Base-by-base conservation (phyloP, 2,888 invertebrate genomes). In the Elegia similella region DNA sequence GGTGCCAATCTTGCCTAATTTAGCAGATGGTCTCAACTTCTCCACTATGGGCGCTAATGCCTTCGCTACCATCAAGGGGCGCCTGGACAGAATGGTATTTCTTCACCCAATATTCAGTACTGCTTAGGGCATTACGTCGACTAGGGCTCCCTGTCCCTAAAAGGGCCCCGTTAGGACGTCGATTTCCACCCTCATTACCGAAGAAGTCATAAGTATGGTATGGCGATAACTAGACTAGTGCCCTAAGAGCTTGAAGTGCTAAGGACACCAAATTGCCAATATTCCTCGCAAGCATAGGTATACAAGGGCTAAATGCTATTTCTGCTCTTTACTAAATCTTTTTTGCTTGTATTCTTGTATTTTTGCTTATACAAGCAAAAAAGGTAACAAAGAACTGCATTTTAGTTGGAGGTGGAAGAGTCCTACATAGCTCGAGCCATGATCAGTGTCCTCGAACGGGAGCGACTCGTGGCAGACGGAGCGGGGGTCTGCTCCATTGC, bases 391-490 rank as follows among this genome's bases (percentile, higher is more conserved):
- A n/a, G 7, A n/a, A 12, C 3, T n/a, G 8, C 38, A 12, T 38
- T 38, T 6, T n/a, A 38, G 93, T 73, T 94, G 69, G 92, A 95
- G 16, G 95, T 95, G 7, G 94, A 93, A 69, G 95, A 94, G 78
- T 88, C 93, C 67, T 94, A 89, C 82, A 94, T 96, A 53, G 95
- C 95, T 15, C 92, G 95, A 59, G 93, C 95, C 2, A 93, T 95
- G 59, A 86, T 96, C 65, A 88, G 93, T 55, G 82, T 95, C 65
- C 84, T 96, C 54, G 96, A 96, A 80, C 87, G 93, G 44, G 96
- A 96, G 81, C 94, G 96, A 69, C 93, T 95, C 50, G 95, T 96
- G 13, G 95, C 95, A 2, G 96, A 97, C 80, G 96, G 96, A 1
- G 96, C 96, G 1, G 96, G 96, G 0, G 96, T 95, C 0, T 93